Evolutionary conservation across 2,888 invertebrate species (phyloP).

Genomic region (Acanthopleura granulata): DNA sequence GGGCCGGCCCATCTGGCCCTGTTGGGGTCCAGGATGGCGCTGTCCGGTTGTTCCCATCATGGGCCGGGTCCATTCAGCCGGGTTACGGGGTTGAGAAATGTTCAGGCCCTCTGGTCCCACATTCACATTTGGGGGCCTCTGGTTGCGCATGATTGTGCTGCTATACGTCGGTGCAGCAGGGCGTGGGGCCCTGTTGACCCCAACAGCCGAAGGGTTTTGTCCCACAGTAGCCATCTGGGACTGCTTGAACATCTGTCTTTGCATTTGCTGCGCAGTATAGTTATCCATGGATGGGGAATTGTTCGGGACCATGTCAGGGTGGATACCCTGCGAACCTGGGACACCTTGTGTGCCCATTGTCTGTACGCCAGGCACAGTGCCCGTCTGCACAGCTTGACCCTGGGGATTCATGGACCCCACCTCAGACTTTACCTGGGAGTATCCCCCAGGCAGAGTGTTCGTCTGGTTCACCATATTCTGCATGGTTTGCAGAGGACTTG

Average conservation of each 20-base stretch:
- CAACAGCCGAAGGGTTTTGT: slow-evolving; percentile 32
- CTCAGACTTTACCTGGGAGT: slow-evolving; percentile 55
- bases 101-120: slow-evolving; percentile 73
- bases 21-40: slow-evolving; percentile 21
- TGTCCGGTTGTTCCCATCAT: slow-evolving; percentile 72
- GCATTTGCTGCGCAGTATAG: slow-evolving; percentile 6
- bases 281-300: slow-evolving; percentile 4
- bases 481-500: slow-evolving; percentile 65
- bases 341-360: background rate
- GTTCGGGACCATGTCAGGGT: slow-evolving; percentile 11
- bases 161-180: slow-evolving; percentile 49
- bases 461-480: slow-evolving; percentile 74
- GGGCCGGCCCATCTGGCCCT: slow-evolving; percentile 10
- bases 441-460: slow-evolving; percentile 41
- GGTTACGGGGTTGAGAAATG: slow-evolving; percentile 70
- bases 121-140: slow-evolving; percentile 76
- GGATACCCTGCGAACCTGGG: background rate
- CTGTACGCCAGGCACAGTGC: slow-evolving; percentile 7
- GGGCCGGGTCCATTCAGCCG: slow-evolving; percentile 71
- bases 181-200: slow-evolving; percentile 10
- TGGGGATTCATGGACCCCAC: slow-evolving; percentile 41
- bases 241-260: slow-evolving; percentile 2
- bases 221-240: slow-evolving; percentile 56
- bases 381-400: slow-evolving; percentile 46
- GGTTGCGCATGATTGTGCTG: slow-evolving; percentile 68